A percentile compares a stretch with the other conserved stretches of the same genome.
phyloP scores from a whole-genome alignment of 2,113 vertebrate species.

The Empidonax traillii region DNA sequence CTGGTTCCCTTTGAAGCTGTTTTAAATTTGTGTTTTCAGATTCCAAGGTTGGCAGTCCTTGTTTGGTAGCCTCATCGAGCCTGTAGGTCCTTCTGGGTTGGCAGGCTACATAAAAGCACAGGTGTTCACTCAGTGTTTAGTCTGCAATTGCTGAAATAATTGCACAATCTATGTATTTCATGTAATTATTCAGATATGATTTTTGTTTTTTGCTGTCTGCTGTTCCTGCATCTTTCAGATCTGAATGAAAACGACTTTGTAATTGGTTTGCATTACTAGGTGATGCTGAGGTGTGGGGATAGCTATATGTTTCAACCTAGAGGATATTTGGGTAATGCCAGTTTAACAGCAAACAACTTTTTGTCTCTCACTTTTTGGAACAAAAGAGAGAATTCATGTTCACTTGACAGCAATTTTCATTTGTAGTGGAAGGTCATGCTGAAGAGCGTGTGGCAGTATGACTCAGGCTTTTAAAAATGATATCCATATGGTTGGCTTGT shows the following conservation, averaged over 20 bases:
- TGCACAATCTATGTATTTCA: not conserved
- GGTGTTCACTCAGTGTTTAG: not conserved
- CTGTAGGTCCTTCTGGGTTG: not conserved
- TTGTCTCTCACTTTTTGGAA: not conserved
- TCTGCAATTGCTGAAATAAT: not conserved
- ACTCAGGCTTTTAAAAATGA: slow-evolving; percentile 21
- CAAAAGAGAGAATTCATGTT: not conserved
- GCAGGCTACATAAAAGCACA: not conserved
- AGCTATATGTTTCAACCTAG: not conserved
- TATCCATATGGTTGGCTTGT: slow-evolving; percentile 1
- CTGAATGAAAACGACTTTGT: not conserved
- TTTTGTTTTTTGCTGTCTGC: not conserved
- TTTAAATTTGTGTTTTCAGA: not conserved
- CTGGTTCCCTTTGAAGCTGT: not conserved
- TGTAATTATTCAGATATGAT: not conserved
- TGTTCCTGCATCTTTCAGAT: not conserved
- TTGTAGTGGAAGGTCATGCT: not conserved
- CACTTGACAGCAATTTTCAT: slow-evolving; percentile 8
- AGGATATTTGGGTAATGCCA: not conserved
- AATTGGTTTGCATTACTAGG: not conserved
- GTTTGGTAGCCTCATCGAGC: not conserved
- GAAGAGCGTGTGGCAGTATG: not conserved
- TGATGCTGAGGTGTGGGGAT: not conserved
- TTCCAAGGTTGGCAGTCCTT: not conserved
- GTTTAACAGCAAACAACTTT: not conserved